Evolutionary conservation across 1,140 invertebrate species (phyloP), one percentile per base, ranked within the genome.

Genomic region (Lasioglossum baleicum): DNA sequence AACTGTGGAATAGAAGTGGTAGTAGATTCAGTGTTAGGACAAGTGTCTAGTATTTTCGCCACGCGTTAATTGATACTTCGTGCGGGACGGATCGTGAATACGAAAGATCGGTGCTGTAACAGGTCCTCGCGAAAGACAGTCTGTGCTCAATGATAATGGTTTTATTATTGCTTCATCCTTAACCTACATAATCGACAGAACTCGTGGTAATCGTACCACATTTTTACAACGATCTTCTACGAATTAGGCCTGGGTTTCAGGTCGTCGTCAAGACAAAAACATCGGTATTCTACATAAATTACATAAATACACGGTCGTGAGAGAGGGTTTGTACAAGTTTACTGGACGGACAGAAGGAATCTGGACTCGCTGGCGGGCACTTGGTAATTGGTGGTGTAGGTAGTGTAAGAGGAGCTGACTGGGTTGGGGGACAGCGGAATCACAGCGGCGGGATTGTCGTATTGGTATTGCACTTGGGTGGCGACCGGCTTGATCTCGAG

Each of bases 381-480:
- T 58, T 90, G 88, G 66, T 92, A 92, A 56, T 91, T 92, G 0
- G 89, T 84, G 0, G 88, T 87, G 81, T 90, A 92, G 42, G 88
- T 68, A 3, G 89, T 73, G 53, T 88, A 92, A 10, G 89, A 82
- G 2, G 89, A 86, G 56, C 82, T 87, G 0, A 90, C 48, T 0
- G 86, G 75, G 42, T 53, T 65, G 44, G 75, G 20, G 15, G 76
- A 35, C 10, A 88, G 17, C 1, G 91, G 90, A 15, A 90, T 84
- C 0, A 91, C 87, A 2, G 83, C 78, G 0, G 85, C 69, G 0
- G 90, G 86, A 68, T 83, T 86, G 42, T 92, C 90, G 48, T 88
- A 84, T 51, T 90, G 90, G 35, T 91, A 90, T 69, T 92, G 91
- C 8, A 91, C 83, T 61, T 90, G 90, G 0, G 90, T 75, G 7